These are phyloP conservation scores for Coecobrya sp. DNA, from an alignment of 2,888 invertebrate genomes.

Conservation along the genomic window DNA sequence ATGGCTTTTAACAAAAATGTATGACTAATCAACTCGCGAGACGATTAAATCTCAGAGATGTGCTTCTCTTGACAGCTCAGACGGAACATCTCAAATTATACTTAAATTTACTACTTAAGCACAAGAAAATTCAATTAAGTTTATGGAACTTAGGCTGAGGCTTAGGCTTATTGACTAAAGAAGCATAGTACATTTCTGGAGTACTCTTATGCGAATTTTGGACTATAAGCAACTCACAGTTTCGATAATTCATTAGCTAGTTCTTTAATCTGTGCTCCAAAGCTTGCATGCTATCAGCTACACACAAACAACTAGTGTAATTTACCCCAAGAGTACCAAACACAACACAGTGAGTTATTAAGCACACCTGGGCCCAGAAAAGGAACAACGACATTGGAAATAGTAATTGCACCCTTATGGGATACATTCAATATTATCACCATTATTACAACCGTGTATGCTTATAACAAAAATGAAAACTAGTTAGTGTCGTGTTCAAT, in stretches of 20 bases:
- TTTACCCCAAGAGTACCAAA: constrained; percentile 6
- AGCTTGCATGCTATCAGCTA: neutral
- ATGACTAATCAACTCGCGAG: too few relatives aligned
- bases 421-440: neutral
- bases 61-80: too few relatives aligned
- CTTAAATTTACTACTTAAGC: neutral
- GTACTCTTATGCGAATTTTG: neutral
- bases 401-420: neutral
- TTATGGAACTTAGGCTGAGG: neutral
- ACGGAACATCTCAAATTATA: too few relatives aligned
- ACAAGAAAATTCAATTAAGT: constrained; percentile 22
- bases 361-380: constrained; percentile 60
- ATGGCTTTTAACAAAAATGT: too few relatives aligned
- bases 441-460: neutral
- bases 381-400: constrained; percentile 35
- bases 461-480: neutral
- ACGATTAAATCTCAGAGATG: too few relatives aligned
- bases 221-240: neutral
- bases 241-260: constrained; percentile 48
- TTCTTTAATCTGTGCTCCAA: constrained; percentile 28
- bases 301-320: neutral
- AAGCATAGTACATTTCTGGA: neutral
- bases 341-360: constrained; percentile 65
- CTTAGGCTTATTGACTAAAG: neutral
- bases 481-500: neutral